Evolutionary conservation across 2,888 invertebrate genomes (phyloP).

Genomic region (Ennomos erosarius): DNA sequence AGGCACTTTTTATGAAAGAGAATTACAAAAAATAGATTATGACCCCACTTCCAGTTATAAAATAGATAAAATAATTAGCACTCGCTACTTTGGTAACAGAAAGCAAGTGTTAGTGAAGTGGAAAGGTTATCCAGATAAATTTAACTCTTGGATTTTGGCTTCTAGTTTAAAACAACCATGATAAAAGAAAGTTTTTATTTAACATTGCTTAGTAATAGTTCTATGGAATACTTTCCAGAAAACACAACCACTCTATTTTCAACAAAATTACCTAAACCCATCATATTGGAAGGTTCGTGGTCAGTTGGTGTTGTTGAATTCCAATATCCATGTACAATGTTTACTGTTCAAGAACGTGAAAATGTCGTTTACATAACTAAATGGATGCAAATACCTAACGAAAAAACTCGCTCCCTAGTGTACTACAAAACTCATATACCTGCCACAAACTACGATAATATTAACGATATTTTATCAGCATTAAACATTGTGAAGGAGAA

Average conservation of each 20-base stretch:
- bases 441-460: slow-evolving; percentile 38
- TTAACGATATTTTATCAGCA: slow-evolving; percentile 30
- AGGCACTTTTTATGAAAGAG: slow-evolving; percentile 45
- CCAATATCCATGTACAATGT: slow-evolving; percentile 37
- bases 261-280: slow-evolving; percentile 38
- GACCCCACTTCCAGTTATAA: slow-evolving; percentile 33
- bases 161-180: slow-evolving; percentile 34
- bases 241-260: slow-evolving; percentile 37
- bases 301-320: slow-evolving; percentile 34
- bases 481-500: slow-evolving; percentile 35
- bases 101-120: slow-evolving; percentile 45
- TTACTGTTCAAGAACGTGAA: slow-evolving; percentile 40
- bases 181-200: slow-evolving; percentile 41
- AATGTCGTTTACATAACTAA: slow-evolving; percentile 31
- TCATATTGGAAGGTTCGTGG: slow-evolving; percentile 39
- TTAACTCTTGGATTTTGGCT: slow-evolving; percentile 42
- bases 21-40: slow-evolving; percentile 41
- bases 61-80: slow-evolving; percentile 39
- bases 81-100: slow-evolving; percentile 36
- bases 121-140: slow-evolving; percentile 45
- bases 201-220: slow-evolving; percentile 26
- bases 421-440: slow-evolving; percentile 39
- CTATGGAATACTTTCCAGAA: slow-evolving; percentile 40
- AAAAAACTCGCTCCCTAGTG: slow-evolving; percentile 23
- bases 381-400: slow-evolving; percentile 23